Base-by-base conservation (phyloP, 2,797 vertebrate species). In the Crypturellus tataupa region DNA sequence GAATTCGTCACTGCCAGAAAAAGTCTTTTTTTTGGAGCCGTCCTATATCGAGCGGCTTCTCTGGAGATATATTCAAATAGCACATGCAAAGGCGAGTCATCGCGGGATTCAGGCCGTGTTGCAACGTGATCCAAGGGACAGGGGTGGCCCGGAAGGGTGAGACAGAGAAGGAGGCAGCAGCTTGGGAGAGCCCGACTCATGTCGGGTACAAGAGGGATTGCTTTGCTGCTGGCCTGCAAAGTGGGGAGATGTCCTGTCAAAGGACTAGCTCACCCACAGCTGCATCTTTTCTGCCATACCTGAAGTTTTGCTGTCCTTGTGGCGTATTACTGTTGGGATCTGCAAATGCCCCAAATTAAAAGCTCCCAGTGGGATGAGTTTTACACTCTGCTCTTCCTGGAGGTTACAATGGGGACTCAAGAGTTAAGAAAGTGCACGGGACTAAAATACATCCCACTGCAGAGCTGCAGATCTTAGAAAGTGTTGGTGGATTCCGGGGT, bases 401-500 rank as follows among this genome's bases (percentile, higher is more conserved):
- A 9, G 15, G 31, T 9, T 33, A 27, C 51, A 9, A 13, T 24
- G 29, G 65, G 47, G 13, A 33, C 37, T 81, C 27, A 70, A 60
- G 77, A 59, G 82, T 91, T 94, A 91, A 84, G 39, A 15, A 75
- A 68, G 25, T 10, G 68, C 21, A 64, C 81, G 73, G 40, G 72
- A 49, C 20, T n/a, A 59, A 93, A 84, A 72, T 42, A 46, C n/a
- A 51, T 70, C 15, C 2, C 40, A 42, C 58, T 4, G 12, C 39
- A n/a, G 62, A 96, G 94, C 85, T 93, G 80, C 70, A 73, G 63
- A 44, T 65, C 42, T 69, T 46, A 46, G 7, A 42, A 56, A 90
- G n/a, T 16, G 47, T 58, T 31, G n/a, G 8, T 35, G 67, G 42
- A 39, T 59, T 42, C n/a, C 35, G 65, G 2, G 2, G 15, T 63